A percentile compares a stretch with the other conserved stretches of the same genome.
Conservation (phyloP, 2,113 vertebrate genomes). For the Heliornis fulica region DNA sequence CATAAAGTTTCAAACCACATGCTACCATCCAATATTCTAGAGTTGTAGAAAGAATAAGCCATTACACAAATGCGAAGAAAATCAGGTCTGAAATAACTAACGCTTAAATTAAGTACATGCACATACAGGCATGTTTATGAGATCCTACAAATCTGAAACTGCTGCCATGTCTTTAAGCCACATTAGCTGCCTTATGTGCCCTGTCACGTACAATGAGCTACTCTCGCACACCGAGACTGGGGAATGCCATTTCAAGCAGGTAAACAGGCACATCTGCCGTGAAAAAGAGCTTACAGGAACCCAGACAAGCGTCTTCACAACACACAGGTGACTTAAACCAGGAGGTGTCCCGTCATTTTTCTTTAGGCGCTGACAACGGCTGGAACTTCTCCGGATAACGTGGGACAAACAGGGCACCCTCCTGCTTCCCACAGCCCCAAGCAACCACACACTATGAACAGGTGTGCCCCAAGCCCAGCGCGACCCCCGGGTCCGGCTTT, state of each 20-base stretch:
- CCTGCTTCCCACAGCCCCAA: neutral
- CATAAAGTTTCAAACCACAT: neutral
- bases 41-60: fast-evolving
- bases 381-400: neutral
- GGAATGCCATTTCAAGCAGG: fast-evolving
- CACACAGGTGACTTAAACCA: fast-evolving
- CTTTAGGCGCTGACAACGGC: neutral
- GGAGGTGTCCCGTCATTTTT: fast-evolving
- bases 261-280: fast-evolving
- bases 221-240: fast-evolving
- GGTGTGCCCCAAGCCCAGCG: too few species aligned
- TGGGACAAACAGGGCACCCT: too few species aligned
- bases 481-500: too few species aligned
- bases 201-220: fast-evolving
- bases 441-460: too few species aligned
- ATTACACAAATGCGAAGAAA: neutral
- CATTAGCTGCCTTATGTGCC: fast-evolving
- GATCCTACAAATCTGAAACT: fast-evolving
- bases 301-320: fast-evolving
- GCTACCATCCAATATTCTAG: fast-evolving
- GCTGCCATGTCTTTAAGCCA: fast-evolving
- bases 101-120: neutral
- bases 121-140: fast-evolving
- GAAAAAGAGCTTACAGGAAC: fast-evolving
- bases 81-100: fast-evolving